These are phyloP conservation scores for Caenorhabditis sp. DNA, from an alignment of 2,888 invertebrate genomes.

Conservation along the genomic window DNA sequence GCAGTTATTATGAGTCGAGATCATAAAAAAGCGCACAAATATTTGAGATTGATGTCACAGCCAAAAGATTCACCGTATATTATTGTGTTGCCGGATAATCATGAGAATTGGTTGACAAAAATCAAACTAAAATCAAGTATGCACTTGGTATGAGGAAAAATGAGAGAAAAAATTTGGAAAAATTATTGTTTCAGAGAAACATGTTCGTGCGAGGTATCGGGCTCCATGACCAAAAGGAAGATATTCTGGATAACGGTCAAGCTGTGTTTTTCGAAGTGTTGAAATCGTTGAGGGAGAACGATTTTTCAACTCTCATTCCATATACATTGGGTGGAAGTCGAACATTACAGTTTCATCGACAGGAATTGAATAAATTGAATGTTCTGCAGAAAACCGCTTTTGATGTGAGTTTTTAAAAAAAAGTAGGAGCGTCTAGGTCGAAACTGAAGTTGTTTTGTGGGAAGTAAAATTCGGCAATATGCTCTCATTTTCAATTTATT, in stretches of 20 bases:
- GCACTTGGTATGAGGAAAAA: neutral
- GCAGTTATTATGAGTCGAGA: neutral
- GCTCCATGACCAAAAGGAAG: constrained; percentile 15
- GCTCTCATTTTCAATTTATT: too few relatives aligned
- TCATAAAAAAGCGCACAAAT: neutral
- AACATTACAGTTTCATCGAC: constrained; percentile 32
- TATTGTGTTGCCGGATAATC: neutral
- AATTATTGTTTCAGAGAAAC: constrained; percentile 13
- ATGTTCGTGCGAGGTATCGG: constrained; percentile 18
- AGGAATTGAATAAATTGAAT: constrained; percentile 9
- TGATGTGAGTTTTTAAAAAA: constrained; percentile 24
- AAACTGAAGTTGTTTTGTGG: too few relatives aligned
- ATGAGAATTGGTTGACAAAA: neutral
- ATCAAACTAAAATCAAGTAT: neutral
- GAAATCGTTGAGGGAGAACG: constrained; percentile 13
- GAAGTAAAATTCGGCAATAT: too few relatives aligned
- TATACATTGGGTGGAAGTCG: constrained; percentile 24
- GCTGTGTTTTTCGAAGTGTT: constrained; percentile 23
- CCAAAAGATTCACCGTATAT: neutral
- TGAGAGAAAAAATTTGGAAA: neutral
- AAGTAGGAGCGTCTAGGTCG: too few relatives aligned
- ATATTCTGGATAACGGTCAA: constrained; percentile 10
- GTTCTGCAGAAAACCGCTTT: constrained; percentile 19
- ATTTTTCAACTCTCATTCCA: constrained; percentile 19
- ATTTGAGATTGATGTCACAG: neutral